These are phyloP conservation scores for Sinocyclocheilus maitianheensis DNA, from an alignment of 2,113 vertebrate species.

Conservation along the genomic window DNA sequence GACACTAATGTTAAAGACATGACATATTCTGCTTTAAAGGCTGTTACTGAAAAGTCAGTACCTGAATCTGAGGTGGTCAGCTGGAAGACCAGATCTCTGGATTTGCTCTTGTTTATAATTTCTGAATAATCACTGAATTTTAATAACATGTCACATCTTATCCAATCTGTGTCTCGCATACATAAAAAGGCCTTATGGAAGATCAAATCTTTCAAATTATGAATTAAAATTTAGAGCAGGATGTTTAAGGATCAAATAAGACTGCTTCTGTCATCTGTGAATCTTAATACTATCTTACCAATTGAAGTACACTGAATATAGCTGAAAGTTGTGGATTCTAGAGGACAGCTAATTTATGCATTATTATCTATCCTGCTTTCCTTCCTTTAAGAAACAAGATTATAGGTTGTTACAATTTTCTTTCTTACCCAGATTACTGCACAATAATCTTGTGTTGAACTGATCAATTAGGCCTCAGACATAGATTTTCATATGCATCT, in stretches of 20 bases:
- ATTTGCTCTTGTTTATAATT: not conserved
- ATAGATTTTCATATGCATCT: not conserved
- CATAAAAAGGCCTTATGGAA: not conserved
- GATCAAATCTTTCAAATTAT: not conserved
- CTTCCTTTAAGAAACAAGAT: not conserved
- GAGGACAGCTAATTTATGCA: not conserved
- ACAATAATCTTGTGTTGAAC: not conserved
- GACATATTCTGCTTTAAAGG: not conserved
- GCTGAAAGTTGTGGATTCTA: not conserved
- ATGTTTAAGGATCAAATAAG: constrained; percentile 18
- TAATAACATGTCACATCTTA: not conserved
- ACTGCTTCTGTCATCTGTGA: not conserved
- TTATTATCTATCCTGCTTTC: not conserved
- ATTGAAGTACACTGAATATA: not conserved
- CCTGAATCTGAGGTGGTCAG: not conserved
- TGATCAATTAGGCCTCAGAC: not conserved
- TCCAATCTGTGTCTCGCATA: not conserved
- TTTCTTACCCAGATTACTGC: not conserved
- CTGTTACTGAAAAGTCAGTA: not conserved
- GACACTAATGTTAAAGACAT: not conserved
- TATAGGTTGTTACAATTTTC: not conserved
- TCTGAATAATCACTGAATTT: not conserved
- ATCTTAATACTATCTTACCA: not conserved
- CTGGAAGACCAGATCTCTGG: constrained; percentile 8
- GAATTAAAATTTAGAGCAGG: not conserved